A percentile compares a stretch with the other conserved stretches of the same genome.
Evolutionary conservation across 1,140 invertebrate genomes (phyloP).

Genomic region (Drosophila asahinai): DNA sequence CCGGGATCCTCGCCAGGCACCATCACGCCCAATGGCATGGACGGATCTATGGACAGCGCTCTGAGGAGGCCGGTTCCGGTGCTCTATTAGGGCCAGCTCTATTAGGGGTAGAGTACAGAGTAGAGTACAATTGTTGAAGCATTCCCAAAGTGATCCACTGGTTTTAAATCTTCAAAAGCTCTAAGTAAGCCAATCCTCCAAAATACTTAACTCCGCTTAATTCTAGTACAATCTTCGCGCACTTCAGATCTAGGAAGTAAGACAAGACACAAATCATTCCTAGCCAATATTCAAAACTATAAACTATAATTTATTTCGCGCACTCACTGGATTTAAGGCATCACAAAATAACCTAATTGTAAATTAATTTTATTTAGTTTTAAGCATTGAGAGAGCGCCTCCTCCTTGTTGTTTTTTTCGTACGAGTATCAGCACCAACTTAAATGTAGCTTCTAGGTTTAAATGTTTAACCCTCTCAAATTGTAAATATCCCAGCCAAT

Average conservation of each 20-base stretch:
- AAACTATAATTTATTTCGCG: constrained; percentile 74
- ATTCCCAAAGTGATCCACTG: constrained; percentile 83
- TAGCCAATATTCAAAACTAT: constrained; percentile 69
- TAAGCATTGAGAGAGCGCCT: constrained; percentile 57
- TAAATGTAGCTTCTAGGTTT: constrained; percentile 49
- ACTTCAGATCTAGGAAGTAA: constrained; percentile 34
- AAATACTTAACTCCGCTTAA: constrained; percentile 51
- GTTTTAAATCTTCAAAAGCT: constrained; percentile 84
- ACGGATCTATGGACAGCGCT: constrained; percentile 84
- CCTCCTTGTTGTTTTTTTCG: constrained; percentile 74
- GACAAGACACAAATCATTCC: constrained; percentile 59
- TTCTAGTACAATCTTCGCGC: constrained; percentile 75
- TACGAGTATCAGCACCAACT: constrained; percentile 33
- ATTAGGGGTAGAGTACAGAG: constrained; percentile 62
- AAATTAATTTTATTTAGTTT: constrained; percentile 82
- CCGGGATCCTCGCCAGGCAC: constrained; percentile 85
- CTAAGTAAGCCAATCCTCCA: constrained; percentile 73
- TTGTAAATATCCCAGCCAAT: constrained; percentile 69
- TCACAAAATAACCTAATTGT: constrained; percentile 61
- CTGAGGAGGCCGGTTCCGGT: constrained; percentile 87
- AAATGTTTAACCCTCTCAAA: constrained; percentile 47
- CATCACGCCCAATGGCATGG: constrained; percentile 77
- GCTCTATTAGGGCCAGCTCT: constrained; percentile 85
- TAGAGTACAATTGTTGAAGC: constrained; percentile 82
- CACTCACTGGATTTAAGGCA: constrained; percentile 36